Conservation (phyloP, 2,888 invertebrate species). For the Eupeodes luniger region DNA sequence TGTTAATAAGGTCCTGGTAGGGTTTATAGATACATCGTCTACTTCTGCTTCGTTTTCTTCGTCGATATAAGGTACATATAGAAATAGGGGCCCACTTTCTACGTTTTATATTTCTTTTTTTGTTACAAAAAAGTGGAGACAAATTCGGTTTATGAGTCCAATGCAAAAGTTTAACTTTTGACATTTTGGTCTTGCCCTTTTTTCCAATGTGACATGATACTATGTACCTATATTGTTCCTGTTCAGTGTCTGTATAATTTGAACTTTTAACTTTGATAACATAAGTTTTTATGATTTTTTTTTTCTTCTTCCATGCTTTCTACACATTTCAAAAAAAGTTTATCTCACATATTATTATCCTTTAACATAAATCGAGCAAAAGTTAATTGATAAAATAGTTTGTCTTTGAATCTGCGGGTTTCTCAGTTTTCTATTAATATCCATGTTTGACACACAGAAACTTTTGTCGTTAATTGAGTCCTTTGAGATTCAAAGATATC, state of each 20-base stretch:
- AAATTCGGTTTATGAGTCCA: constrained; percentile 40
- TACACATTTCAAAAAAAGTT: constrained; percentile 3
- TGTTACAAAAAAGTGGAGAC: background rate
- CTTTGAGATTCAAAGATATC: constrained; percentile 41
- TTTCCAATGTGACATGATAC: constrained; percentile 3
- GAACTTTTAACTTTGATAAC: constrained; percentile 27
- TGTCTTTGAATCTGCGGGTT: constrained; percentile 27
- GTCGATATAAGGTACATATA: constrained; percentile 15
- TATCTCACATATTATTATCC: constrained; percentile 3
- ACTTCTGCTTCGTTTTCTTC: background rate
- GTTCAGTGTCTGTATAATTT: too few relatives aligned
- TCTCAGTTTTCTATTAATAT: background rate
- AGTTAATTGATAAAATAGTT: constrained; percentile 31
- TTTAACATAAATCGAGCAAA: background rate
- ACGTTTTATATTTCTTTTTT: constrained; percentile 30
- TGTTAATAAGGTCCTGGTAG: constrained; percentile 60
- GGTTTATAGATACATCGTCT: too few relatives aligned
- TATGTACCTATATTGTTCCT: background rate
- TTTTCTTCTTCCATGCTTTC: background rate
- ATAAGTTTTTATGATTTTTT: constrained; percentile 32
- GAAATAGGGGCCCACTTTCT: constrained; percentile 18
- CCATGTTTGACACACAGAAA: background rate
- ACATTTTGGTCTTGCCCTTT: constrained; percentile 29
- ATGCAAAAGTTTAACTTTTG: constrained; percentile 33
- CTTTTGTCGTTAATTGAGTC: constrained; percentile 38